Percentiles rank a stretch among this genome's conserved stretches.
These are phyloP conservation scores for Aldrovandia affinis DNA, from an alignment of 2,797 vertebrate species.

Conservation along the genomic window DNA sequence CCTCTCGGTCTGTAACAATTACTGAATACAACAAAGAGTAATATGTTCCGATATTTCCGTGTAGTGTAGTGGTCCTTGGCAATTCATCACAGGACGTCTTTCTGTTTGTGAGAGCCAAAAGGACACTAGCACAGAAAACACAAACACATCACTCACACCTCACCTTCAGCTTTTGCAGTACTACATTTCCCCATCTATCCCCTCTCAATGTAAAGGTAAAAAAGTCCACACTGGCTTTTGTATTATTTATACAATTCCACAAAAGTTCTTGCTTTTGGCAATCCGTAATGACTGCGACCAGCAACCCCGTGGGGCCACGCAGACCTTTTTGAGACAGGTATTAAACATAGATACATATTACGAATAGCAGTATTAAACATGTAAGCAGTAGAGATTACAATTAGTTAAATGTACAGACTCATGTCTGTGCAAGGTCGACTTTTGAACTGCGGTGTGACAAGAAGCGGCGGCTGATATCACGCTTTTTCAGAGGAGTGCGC, in stretches of 20 bases:
- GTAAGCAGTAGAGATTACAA: too few species aligned
- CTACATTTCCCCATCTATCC: background rate
- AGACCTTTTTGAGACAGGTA: too few species aligned
- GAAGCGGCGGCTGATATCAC: too few species aligned
- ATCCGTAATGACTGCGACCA: too few species aligned
- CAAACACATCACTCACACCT: background rate
- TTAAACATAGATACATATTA: too few species aligned
- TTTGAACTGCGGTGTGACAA: too few species aligned
- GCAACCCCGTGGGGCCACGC: too few species aligned
- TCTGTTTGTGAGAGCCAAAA: background rate
- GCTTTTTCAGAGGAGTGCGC: too few species aligned
- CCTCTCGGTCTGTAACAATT: background rate
- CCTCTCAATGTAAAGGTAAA: background rate
- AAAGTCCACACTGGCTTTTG: background rate
- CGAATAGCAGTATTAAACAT: too few species aligned
- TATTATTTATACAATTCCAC: background rate
- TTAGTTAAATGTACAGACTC: too few species aligned
- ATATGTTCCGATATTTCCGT: background rate
- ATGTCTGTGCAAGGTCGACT: too few species aligned
- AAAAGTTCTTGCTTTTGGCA: background rate
- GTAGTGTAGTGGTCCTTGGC: background rate
- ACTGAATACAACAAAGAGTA: background rate
- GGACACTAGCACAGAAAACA: background rate
- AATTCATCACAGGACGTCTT: constrained; percentile 3
- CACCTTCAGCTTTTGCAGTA: background rate